Conservation (phyloP, 2,113 vertebrate genomes). For the Oreochromis niloticus region DNA sequence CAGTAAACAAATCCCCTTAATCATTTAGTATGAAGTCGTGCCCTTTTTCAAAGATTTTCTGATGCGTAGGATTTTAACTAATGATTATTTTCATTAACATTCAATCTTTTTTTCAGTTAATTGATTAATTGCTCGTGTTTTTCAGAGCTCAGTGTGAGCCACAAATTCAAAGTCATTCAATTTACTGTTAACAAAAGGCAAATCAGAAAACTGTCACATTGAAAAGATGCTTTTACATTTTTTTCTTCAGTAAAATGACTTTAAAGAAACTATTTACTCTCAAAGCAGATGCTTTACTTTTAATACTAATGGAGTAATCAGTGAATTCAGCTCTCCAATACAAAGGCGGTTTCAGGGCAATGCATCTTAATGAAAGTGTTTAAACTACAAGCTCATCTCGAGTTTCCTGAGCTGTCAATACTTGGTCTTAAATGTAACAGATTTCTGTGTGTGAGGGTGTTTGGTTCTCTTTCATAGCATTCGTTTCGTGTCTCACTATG, state of each 20-base stretch:
- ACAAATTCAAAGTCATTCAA: background rate
- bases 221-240: background rate
- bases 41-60: background rate
- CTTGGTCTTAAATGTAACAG: background rate
- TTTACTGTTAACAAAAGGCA: background rate
- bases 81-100: background rate
- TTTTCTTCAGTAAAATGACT: background rate
- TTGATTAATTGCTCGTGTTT: background rate
- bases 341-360: background rate
- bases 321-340: background rate
- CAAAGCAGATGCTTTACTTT: background rate
- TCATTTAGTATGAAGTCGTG: background rate
- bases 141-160: background rate
- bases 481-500: no score
- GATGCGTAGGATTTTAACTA: background rate
- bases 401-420: background rate
- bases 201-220: background rate
- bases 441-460: background rate
- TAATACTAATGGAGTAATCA: background rate
- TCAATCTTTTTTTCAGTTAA: background rate
- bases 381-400: background rate
- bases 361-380: background rate
- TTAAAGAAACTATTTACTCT: background rate
- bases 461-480: no score
- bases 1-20: background rate